phyloP scores from a whole-genome alignment of 2,797 vertebrate genomes.

The Gymnothorax javanicus region DNA sequence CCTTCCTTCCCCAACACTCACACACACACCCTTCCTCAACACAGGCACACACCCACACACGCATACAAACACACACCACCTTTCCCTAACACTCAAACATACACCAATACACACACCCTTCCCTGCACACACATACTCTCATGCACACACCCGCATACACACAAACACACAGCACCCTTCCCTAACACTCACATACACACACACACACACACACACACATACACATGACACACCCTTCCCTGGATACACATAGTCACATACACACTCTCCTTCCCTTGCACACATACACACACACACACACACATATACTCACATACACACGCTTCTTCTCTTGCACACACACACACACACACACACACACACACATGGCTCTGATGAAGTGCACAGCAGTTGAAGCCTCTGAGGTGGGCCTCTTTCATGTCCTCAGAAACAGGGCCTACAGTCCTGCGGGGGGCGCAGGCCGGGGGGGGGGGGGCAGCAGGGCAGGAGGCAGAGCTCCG shows the following conservation, averaged over 20 bases:
- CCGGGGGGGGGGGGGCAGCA: conserved; percentile 15
- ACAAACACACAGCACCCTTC: background rate
- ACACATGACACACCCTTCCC: too few relatives aligned
- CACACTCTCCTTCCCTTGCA: background rate
- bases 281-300: background rate
- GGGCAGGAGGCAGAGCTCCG: conserved; percentile 16
- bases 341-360: conserved; percentile 10
- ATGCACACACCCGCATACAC: background rate
- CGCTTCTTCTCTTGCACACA: background rate
- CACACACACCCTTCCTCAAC: too few relatives aligned
- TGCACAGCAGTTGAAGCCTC: conserved; percentile 20
- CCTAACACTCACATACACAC: background rate
- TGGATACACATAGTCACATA: too few relatives aligned
- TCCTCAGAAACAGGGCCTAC: background rate
- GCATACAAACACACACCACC: too few relatives aligned
- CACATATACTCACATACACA: background rate
- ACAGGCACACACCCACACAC: background rate
- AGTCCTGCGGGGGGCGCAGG: conserved; percentile 18
- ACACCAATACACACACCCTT: too few relatives aligned
- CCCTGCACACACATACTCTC: too few relatives aligned
- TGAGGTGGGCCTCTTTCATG: conserved; percentile 31
- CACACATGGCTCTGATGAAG: background rate
- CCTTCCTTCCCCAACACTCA: background rate
- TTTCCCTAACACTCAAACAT: too few relatives aligned
- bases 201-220: background rate